Percentiles rank a stretch among this genome's conserved stretches.
Conservation (phyloP, 2,888 invertebrate species). For the Phragmatobia fuliginosa region DNA sequence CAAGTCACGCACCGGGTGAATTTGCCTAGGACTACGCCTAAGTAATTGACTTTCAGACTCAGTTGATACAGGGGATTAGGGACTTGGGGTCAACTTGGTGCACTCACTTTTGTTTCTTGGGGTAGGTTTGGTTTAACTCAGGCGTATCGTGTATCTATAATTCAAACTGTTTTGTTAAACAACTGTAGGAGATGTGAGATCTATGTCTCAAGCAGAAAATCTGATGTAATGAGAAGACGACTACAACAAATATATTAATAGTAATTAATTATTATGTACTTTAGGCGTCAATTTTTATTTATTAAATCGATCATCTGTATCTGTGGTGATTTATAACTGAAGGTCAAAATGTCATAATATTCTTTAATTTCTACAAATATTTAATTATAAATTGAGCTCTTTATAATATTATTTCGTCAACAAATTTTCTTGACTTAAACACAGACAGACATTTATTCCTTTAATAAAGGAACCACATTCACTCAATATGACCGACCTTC, state of each 20-base stretch:
- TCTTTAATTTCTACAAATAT: background rate
- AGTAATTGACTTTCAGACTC: constrained; percentile 52
- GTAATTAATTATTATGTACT: no score
- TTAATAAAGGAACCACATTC: constrained; percentile 59
- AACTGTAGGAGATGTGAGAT: no score
- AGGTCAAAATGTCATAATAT: background rate
- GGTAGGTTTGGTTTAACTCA: constrained; percentile 10
- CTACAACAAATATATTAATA: no score
- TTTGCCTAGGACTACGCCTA: constrained; percentile 54
- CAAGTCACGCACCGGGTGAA: constrained; percentile 56
- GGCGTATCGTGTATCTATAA: background rate
- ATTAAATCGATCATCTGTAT: no score
- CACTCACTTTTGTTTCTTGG: constrained; percentile 20
- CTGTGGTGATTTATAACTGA: no score
- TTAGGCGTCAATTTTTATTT: no score
- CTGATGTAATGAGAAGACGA: no score
- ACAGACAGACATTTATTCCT: constrained; percentile 45
- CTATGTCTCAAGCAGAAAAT: no score
- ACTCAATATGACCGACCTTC: constrained; percentile 55
- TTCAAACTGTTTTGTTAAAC: background rate
- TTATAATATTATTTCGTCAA: constrained; percentile 37
- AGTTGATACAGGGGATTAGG: constrained; percentile 36
- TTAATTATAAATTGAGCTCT: constrained; percentile 28
- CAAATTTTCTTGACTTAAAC: constrained; percentile 37
- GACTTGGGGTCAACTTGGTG: constrained; percentile 21